Evolutionary conservation across 2,888 invertebrate species (phyloP).

Genomic region (Philopedon plagiatum): DNA sequence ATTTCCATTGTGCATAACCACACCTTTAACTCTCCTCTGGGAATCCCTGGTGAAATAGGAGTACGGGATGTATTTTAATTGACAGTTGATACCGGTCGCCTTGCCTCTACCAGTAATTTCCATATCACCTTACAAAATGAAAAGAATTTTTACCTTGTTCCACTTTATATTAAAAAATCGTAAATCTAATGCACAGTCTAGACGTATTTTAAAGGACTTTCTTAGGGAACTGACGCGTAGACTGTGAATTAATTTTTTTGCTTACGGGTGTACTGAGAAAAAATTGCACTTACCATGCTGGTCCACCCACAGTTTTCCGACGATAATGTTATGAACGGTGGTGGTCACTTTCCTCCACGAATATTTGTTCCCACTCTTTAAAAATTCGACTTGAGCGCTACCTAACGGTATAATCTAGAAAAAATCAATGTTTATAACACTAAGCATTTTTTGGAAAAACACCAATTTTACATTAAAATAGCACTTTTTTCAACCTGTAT

Average conservation of each 20-base stretch:
- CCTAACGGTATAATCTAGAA: slow-evolving; percentile 84
- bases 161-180: too few relatives aligned
- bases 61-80: slow-evolving; percentile 97
- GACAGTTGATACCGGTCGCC: slow-evolving; percentile 90
- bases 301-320: slow-evolving; percentile 99
- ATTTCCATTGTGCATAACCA: slow-evolving; percentile 81
- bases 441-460: too few relatives aligned
- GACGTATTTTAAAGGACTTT: too few relatives aligned
- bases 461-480: too few relatives aligned
- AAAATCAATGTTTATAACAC: too few relatives aligned
- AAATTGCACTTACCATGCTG: slow-evolving; percentile 81
- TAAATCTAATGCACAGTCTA: too few relatives aligned
- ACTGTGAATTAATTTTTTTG: too few relatives aligned
- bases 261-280: too few relatives aligned
- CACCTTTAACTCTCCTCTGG: slow-evolving; percentile 90
- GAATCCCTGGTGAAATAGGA: slow-evolving; percentile 98
- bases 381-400: slow-evolving; percentile 80
- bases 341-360: slow-evolving; percentile 99
- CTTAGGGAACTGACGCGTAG: too few relatives aligned
- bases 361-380: slow-evolving; percentile 84
- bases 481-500: too few relatives aligned
- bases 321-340: slow-evolving; percentile 99
- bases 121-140: slow-evolving; percentile 88
- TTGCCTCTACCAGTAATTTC: slow-evolving; percentile 92
- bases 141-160: too few relatives aligned